Percentiles rank a stretch among this genome's conserved stretches.
phyloP scores from a whole-genome alignment of 2,797 vertebrate species.

The Argentina silus region DNA sequence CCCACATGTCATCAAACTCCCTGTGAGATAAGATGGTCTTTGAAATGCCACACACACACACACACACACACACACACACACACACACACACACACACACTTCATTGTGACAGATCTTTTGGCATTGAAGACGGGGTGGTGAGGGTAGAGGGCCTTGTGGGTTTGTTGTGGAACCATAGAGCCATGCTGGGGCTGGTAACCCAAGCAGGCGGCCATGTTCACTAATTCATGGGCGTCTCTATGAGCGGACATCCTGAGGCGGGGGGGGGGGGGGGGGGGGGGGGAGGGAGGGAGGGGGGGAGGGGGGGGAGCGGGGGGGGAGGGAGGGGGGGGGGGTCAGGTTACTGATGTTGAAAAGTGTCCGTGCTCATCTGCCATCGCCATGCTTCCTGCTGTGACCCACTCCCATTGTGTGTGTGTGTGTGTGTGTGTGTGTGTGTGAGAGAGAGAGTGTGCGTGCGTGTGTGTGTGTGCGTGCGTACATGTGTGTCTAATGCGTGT shows the following conservation, averaged over 20 bases:
- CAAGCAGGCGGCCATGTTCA: constrained; percentile 69
- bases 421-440: constrained; percentile 11
- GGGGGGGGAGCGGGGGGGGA: too few relatives aligned
- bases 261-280: constrained; percentile 50
- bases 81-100: constrained; percentile 3
- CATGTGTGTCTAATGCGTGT: background rate
- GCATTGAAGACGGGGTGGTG: constrained; percentile 35
- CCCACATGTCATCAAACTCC: constrained; percentile 59
- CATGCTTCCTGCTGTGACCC: constrained; percentile 47
- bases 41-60: background rate
- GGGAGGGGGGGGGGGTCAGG: constrained; percentile 52
- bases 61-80: background rate
- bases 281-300: constrained; percentile 55
- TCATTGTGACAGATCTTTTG: constrained; percentile 55
- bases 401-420: constrained; percentile 41
- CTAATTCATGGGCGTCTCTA: constrained; percentile 68
- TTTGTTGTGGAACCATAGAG: constrained; percentile 50
- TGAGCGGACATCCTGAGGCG: constrained; percentile 66
- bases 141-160: constrained; percentile 42
- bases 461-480: constrained; percentile 26
- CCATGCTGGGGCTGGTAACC: constrained; percentile 44
- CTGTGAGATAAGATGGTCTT: constrained; percentile 51
- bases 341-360: constrained; percentile 55
- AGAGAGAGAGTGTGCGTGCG: constrained; percentile 15
- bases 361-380: constrained; percentile 57